Percentiles rank a stretch among this genome's conserved stretches.
Evolutionary conservation across 2,113 vertebrate species (phyloP).

Genomic region (Chaenocephalus aceratus): DNA sequence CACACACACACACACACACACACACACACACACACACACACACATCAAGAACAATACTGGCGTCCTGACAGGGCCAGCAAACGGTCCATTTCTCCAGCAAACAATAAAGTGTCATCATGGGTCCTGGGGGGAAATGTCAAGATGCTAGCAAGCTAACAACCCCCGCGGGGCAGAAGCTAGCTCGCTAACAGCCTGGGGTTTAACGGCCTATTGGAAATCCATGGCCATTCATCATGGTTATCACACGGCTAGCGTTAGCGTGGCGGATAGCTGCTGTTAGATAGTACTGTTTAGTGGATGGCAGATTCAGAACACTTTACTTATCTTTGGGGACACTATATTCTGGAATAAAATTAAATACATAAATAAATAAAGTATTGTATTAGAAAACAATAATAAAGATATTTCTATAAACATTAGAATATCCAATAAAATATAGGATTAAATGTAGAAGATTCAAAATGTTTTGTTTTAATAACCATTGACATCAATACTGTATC

Average conservation of each 20-base stretch:
- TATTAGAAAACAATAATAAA: no score
- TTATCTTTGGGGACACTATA: no score
- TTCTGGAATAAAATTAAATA: no score
- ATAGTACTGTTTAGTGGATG: slow-evolving; percentile 4
- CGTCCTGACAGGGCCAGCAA: slow-evolving; percentile 35
- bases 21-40: slow-evolving; percentile 16
- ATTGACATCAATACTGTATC: background rate
- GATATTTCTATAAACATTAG: no score
- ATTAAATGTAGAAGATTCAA: no score
- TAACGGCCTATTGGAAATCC: slow-evolving; percentile 69
- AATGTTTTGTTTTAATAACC: no score
- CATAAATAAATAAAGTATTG: no score
- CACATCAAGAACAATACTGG: background rate
- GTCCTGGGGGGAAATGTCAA: slow-evolving; percentile 63
- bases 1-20: no score
- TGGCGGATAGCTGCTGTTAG: slow-evolving; percentile 1
- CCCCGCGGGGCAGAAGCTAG: background rate
- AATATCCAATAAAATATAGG: no score
- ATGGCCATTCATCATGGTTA: slow-evolving; percentile 60
- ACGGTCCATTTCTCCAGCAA: slow-evolving; percentile 69
- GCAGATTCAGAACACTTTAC: no score
- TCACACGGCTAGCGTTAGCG: slow-evolving; percentile 70
- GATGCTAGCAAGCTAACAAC: slow-evolving; percentile 46
- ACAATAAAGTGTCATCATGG: slow-evolving; percentile 46
- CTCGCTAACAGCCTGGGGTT: slow-evolving; percentile 39